These are phyloP conservation scores for Cheilosia vernalis DNA, from an alignment of 2,888 invertebrate genomes.

Conservation along the genomic window DNA sequence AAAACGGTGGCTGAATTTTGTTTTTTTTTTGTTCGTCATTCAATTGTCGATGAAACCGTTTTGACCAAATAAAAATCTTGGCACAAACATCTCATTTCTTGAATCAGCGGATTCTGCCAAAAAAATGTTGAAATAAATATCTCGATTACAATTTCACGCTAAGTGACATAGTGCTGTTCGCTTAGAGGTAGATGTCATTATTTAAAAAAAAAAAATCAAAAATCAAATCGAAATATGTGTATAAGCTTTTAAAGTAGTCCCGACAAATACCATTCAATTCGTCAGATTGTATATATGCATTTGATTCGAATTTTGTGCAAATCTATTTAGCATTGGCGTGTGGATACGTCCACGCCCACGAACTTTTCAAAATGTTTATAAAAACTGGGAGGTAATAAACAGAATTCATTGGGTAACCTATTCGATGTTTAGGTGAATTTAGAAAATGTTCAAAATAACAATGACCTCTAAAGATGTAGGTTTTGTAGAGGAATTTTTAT, in stretches of 20 bases:
- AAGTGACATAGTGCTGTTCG: constrained; percentile 19
- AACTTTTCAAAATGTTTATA: constrained; percentile 47
- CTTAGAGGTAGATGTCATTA: neutral
- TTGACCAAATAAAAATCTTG: constrained; percentile 64
- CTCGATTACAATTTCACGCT: constrained; percentile 67
- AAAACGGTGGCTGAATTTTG: neutral
- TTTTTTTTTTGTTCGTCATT: constrained; percentile 12
- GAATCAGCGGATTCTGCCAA: constrained; percentile 53
- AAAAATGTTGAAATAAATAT: constrained; percentile 65
- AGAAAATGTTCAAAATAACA: constrained; percentile 38
- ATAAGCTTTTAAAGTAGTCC: neutral
- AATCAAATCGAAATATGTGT: constrained; percentile 2
- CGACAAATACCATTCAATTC: constrained; percentile 19
- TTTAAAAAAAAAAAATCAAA: neutral
- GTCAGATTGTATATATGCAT: neutral
- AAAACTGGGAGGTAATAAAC: constrained; percentile 13
- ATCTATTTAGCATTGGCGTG: neutral
- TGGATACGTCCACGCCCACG: constrained; percentile 32
- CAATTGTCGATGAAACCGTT: constrained; percentile 17
- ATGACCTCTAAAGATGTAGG: constrained; percentile 43
- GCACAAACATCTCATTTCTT: constrained; percentile 59
- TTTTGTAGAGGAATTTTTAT: constrained; percentile 10
- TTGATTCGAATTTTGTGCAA: no score
- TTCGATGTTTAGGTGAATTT: constrained; percentile 7
- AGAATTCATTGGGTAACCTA: neutral